Conservation (phyloP, 2,888 invertebrate genomes). For the Torymus aiolomorphi region DNA sequence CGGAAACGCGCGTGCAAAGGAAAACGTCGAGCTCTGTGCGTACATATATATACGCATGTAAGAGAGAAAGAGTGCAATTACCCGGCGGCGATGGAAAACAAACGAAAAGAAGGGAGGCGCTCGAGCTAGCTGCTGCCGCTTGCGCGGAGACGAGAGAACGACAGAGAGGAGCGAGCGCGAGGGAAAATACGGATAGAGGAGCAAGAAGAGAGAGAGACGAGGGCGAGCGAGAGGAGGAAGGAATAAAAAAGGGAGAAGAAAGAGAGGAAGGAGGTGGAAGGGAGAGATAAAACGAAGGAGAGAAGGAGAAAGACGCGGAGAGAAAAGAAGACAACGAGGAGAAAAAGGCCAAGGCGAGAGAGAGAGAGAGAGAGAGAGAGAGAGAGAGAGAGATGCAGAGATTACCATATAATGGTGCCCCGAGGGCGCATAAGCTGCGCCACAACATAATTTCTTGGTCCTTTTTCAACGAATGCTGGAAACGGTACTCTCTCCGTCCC, state of each 20-base stretch:
- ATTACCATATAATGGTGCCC: slow-evolving; percentile 76
- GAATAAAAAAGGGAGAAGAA: slow-evolving; percentile 11
- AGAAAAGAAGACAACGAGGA: slow-evolving; percentile 38
- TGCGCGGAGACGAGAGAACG: slow-evolving; percentile 56
- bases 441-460: slow-evolving; percentile 74
- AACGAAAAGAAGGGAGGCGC: slow-evolving; percentile 65
- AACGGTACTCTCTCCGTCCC: slow-evolving; percentile 66
- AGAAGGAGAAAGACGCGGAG: slow-evolving; percentile 56
- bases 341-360: slow-evolving; percentile 50
- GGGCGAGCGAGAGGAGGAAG: slow-evolving; percentile 30
- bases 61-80: slow-evolving; percentile 71
- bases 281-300: slow-evolving; percentile 40
- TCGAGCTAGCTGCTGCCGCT: slow-evolving; percentile 9
- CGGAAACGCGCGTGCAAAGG: slow-evolving; percentile 65
- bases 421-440: slow-evolving; percentile 74
- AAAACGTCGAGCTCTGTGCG: slow-evolving; percentile 65
- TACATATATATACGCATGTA: slow-evolving; percentile 41
- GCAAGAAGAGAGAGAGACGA: slow-evolving; percentile 25
- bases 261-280: slow-evolving; percentile 21
- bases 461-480: slow-evolving; percentile 72
- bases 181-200: slow-evolving; percentile 43
- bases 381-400: slow-evolving; percentile 69
- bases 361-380: slow-evolving; percentile 52
- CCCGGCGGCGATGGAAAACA: slow-evolving; percentile 72
- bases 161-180: slow-evolving; percentile 50